Base-by-base conservation (phyloP, 2,888 invertebrate species). In the Sturmia bella region DNA sequence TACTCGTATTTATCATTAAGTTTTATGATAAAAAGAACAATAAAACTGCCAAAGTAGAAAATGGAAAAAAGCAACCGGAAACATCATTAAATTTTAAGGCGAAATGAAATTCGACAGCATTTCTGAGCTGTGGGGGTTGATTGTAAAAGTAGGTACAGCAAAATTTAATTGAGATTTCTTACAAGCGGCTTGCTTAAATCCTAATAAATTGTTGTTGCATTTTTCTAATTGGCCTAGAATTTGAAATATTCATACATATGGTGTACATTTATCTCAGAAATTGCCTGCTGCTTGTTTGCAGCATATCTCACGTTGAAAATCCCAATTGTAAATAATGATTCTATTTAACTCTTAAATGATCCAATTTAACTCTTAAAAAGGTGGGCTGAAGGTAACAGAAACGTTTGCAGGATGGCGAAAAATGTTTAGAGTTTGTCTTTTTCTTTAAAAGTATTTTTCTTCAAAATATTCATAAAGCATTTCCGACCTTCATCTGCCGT, bases 1-100 rank as follows among this genome's bases (percentile, higher is more conserved):
- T 79, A 27, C 50, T 73, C 66, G 54, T 61, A 76, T 72, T 74
- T 52, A 73, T 69, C 76, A 76, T 69, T 76, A 74, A 77, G 69
- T 81, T 81, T 73, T 73, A 68, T 64, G 24, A 77, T 56, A 64
- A 76, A 69, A 61, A 57, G 52, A 74, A 56, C 61, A 73, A 73
- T 77, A 76, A 63, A 73, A 68, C 57, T 54, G 68, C 48, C 59
- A 68, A 63, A 76, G 72, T 41, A 54, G 66, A 56, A 76, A 77
- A 77, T 73, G 24, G 32, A 15, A 72, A 39, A 43, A 43, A 59
- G 37, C 32, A 39, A 13, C 9, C 41, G 68, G 43, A 69, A 69
- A 45, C 21, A 72, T 72, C 72, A 81, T 81, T 73, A 76, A 68
- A 68, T 41, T 56, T 76, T 19, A 43, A 37, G 41, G 19, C 45